Percentiles rank a stretch among this genome's conserved stretches.
phyloP scores from a whole-genome alignment of 1,140 invertebrate genomes.

The Drosophila lacteicornis region DNA sequence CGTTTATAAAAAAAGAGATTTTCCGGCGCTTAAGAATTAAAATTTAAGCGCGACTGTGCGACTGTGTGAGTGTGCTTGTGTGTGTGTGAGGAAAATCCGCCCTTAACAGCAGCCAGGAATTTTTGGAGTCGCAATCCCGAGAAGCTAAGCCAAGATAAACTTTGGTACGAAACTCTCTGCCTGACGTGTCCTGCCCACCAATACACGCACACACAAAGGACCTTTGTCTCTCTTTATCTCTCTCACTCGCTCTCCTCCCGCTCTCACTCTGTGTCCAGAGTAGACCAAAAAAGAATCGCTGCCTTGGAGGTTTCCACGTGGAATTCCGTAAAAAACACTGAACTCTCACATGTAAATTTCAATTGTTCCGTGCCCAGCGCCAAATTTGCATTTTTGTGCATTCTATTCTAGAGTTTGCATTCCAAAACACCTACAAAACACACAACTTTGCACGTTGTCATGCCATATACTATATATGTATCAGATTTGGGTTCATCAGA shows the following conservation, averaged over 20 bases:
- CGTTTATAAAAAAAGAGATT: slow-evolving; percentile 22
- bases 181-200: slow-evolving; percentile 77
- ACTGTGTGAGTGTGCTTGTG: slow-evolving; percentile 31
- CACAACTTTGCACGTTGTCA: slow-evolving; percentile 49
- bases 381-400: slow-evolving; percentile 62
- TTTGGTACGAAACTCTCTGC: slow-evolving; percentile 71
- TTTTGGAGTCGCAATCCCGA: slow-evolving; percentile 15
- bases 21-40: slow-evolving; percentile 24
- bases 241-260: neutral
- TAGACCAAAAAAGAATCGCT: neutral
- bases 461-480: neutral
- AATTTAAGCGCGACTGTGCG: slow-evolving; percentile 29
- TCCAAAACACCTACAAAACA: slow-evolving; percentile 39
- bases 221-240: slow-evolving; percentile 23
- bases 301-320: slow-evolving; percentile 57
- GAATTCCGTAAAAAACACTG: slow-evolving; percentile 39
- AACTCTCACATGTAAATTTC: slow-evolving; percentile 45
- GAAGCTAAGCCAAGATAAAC: slow-evolving; percentile 73
- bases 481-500: slow-evolving; percentile 5
- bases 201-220: slow-evolving; percentile 36
- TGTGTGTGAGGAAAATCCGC: slow-evolving; percentile 63
- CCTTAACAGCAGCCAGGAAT: slow-evolving; percentile 54
- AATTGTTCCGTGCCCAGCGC: slow-evolving; percentile 25
- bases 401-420: slow-evolving; percentile 25
- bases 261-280: slow-evolving; percentile 7